Evolutionary conservation across 1,140 invertebrate genomes (phyloP).

Genomic region (Drosophila guanche): DNA sequence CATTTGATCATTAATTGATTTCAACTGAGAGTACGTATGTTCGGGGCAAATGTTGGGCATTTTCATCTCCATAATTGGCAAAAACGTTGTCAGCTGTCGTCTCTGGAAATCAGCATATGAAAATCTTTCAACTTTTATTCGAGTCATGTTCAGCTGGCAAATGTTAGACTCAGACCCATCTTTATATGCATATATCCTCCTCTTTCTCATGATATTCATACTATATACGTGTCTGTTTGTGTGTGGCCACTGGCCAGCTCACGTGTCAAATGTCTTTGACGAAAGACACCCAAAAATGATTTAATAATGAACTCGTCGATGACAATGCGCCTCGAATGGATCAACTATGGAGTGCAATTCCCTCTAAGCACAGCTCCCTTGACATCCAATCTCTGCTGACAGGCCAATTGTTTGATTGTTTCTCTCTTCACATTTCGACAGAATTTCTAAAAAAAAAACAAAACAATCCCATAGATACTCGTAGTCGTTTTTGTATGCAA

Average conservation of each 20-base stretch:
- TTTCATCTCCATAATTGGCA: slow-evolving; percentile 53
- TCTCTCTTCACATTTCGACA: slow-evolving; percentile 34
- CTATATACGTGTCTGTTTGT: slow-evolving; percentile 8
- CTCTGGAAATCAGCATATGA: slow-evolving; percentile 63
- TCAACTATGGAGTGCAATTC: slow-evolving; percentile 59
- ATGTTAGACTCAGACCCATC: not conserved
- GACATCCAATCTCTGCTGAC: slow-evolving; percentile 70
- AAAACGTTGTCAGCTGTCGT: slow-evolving; percentile 53
- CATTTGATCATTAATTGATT: slow-evolving; percentile 59
- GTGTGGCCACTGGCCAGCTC: slow-evolving; percentile 53
- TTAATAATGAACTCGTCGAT: slow-evolving; percentile 76
- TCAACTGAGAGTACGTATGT: slow-evolving; percentile 5
- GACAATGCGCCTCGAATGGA: slow-evolving; percentile 51
- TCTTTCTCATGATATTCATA: too few relatives aligned
- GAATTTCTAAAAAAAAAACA: slow-evolving; percentile 51
- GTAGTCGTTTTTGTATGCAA: slow-evolving; percentile 37
- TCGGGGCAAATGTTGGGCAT: slow-evolving; percentile 2
- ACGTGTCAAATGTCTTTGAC: slow-evolving; percentile 60
- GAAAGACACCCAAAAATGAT: slow-evolving; percentile 53
- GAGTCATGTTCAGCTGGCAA: slow-evolving; percentile 67
- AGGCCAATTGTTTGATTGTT: slow-evolving; percentile 70
- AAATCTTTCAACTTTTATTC: slow-evolving; percentile 33
- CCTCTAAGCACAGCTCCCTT: slow-evolving; percentile 60
- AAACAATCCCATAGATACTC: slow-evolving; percentile 32
- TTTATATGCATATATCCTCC: too few relatives aligned